These are phyloP conservation scores for Cantharis rufa DNA, from an alignment of 2,888 invertebrate genomes.

Conservation along the genomic window DNA sequence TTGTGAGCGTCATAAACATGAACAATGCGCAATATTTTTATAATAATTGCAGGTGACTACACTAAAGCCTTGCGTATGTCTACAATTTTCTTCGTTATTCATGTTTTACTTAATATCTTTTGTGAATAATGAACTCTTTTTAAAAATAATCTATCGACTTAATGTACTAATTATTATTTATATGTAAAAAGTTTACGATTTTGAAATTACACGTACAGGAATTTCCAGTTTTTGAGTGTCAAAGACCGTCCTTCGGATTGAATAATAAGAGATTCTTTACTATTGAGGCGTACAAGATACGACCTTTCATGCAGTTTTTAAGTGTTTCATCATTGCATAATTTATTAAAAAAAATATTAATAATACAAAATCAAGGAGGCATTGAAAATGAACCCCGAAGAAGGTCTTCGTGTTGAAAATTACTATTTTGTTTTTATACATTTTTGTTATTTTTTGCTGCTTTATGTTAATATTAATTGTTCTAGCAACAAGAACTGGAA, in stretches of 20 bases:
- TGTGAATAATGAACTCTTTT: background rate
- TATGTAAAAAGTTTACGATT: background rate
- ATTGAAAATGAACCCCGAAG: background rate
- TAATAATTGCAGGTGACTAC: background rate
- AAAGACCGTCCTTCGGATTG: conserved; percentile 3
- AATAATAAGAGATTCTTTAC: background rate
- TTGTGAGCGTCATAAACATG: background rate
- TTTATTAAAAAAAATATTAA: background rate
- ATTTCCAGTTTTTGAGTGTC: conserved; percentile 2
- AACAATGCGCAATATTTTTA: background rate
- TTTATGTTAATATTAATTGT: background rate
- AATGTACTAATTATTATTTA: background rate
- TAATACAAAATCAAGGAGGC: background rate
- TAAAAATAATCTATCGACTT: background rate
- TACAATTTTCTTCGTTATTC: background rate
- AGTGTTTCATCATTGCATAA: background rate
- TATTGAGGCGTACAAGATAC: background rate
- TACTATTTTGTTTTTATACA: background rate
- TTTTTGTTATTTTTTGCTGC: background rate
- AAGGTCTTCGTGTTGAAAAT: background rate
- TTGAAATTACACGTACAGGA: background rate
- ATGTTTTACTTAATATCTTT: background rate
- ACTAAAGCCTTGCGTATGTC: background rate
- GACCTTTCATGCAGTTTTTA: background rate
- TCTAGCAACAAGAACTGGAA: background rate